A percentile compares a stretch with the other conserved stretches of the same genome.
Conservation (phyloP, 2,113 vertebrate species). For the Eulemur macaco region DNA sequence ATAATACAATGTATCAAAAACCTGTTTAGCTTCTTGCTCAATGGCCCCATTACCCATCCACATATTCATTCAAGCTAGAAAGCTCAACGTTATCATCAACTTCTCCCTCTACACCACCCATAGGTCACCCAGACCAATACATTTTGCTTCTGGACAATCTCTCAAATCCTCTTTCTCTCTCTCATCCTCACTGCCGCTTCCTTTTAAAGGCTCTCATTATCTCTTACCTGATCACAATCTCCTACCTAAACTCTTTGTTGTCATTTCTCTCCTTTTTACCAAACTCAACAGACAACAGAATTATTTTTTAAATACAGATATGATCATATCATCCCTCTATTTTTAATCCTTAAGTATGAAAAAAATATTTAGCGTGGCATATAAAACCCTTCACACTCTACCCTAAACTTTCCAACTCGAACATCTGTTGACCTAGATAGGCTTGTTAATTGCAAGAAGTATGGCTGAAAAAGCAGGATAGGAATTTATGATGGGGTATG, state of each 20-base stretch:
- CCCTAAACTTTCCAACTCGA: not conserved
- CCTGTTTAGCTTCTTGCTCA: not conserved
- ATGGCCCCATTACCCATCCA: not conserved
- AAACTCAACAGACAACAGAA: not conserved
- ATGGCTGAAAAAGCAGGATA: not conserved
- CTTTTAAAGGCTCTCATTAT: not conserved
- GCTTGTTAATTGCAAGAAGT: not conserved
- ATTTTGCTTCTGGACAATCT: conserved; percentile 9
- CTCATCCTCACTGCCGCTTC: not conserved
- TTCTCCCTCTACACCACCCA: not conserved
- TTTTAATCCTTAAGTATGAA: not conserved
- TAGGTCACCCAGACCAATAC: not conserved
- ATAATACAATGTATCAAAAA: not conserved
- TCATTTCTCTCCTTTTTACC: not conserved
- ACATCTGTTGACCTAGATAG: not conserved
- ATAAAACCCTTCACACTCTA: not conserved
- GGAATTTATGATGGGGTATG: not conserved
- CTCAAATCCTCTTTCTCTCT: not conserved
- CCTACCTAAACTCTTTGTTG: not conserved
- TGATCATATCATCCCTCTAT: not conserved
- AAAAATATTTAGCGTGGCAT: not conserved
- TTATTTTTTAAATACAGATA: not conserved
- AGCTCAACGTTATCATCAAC: not conserved
- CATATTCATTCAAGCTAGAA: not conserved
- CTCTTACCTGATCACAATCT: not conserved